Evolutionary conservation across 2,113 vertebrate species (phyloP).

Genomic region (Macheiramphus alcinus): DNA sequence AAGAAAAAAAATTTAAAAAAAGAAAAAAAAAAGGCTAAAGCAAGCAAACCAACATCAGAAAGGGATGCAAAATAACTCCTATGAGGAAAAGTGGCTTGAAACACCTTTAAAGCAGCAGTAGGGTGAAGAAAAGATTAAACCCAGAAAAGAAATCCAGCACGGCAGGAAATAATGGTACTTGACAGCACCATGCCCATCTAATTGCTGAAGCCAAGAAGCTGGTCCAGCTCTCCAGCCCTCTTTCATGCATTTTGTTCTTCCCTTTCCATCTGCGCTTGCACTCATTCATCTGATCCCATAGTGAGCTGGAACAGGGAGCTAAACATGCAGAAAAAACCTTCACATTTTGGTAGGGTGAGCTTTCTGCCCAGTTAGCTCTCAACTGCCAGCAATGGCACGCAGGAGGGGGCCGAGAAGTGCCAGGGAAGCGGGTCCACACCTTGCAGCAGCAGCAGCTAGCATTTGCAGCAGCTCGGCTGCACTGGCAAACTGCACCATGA

Average conservation of each 20-base stretch:
- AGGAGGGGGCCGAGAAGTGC: background rate
- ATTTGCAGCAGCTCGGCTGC: background rate
- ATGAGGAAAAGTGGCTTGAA: background rate
- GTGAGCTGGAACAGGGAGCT: background rate
- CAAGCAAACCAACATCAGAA: background rate
- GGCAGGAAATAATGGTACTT: background rate
- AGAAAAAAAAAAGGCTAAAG: background rate
- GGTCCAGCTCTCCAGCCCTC: background rate
- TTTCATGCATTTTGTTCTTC: background rate
- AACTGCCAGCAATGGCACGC: background rate
- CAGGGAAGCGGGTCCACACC: background rate
- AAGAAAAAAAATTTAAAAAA: background rate
- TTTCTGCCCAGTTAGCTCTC: background rate
- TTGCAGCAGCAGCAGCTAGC: background rate
- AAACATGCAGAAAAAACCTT: background rate
- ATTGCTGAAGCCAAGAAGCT: background rate
- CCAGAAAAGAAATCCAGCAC: conserved; percentile 14
- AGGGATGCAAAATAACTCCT: background rate
- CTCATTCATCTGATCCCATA: background rate
- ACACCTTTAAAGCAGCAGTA: background rate
- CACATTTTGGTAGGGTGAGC: background rate
- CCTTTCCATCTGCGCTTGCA: background rate
- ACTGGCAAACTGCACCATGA: background rate
- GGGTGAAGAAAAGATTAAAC: background rate
- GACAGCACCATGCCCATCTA: background rate